phyloP scores from a whole-genome alignment of 1,140 invertebrate species.

The Leucophenga varia region DNA sequence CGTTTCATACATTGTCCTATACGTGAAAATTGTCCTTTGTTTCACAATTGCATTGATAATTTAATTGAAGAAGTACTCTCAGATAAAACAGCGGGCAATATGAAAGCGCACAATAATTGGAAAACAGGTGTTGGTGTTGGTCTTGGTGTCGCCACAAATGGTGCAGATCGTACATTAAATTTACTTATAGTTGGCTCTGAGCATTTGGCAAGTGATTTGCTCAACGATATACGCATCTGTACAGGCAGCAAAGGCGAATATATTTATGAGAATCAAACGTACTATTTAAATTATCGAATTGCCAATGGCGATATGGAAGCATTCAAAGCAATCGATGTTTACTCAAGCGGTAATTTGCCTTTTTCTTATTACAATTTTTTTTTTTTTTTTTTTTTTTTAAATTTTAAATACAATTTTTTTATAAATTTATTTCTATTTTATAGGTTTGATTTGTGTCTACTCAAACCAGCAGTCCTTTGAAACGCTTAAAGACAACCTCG shows the following conservation, averaged over 20 bases:
- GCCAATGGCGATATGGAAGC: slow-evolving; percentile 74
- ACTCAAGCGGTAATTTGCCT: slow-evolving; percentile 63
- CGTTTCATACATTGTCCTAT: slow-evolving; percentile 96
- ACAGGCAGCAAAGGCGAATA: slow-evolving; percentile 79
- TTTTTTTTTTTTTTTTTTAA: too few relatives aligned
- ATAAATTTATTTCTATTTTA: slow-evolving; percentile 25
- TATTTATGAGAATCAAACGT: slow-evolving; percentile 79
- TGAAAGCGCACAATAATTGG: slow-evolving; percentile 61
- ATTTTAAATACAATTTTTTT: neutral
- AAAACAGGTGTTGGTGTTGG: slow-evolving; percentile 59
- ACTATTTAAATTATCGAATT: slow-evolving; percentile 80
- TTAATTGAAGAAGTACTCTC: slow-evolving; percentile 76
- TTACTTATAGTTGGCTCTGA: slow-evolving; percentile 74
- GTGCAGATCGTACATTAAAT: slow-evolving; percentile 69
- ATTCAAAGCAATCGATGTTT: slow-evolving; percentile 55
- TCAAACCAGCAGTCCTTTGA: slow-evolving; percentile 89
- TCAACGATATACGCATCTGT: slow-evolving; percentile 67
- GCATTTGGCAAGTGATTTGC: slow-evolving; percentile 76
- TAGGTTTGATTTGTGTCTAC: slow-evolving; percentile 86
- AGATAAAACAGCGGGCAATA: slow-evolving; percentile 62
- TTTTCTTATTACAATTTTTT: too few relatives aligned
- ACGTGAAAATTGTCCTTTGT: slow-evolving; percentile 89
- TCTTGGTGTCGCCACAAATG: slow-evolving; percentile 45
- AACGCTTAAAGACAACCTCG: slow-evolving; percentile 86
- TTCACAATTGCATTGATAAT: slow-evolving; percentile 86